Evolutionary conservation across 2,888 invertebrate genomes (phyloP).

Genomic region (Noctuana brunneofusca): DNA sequence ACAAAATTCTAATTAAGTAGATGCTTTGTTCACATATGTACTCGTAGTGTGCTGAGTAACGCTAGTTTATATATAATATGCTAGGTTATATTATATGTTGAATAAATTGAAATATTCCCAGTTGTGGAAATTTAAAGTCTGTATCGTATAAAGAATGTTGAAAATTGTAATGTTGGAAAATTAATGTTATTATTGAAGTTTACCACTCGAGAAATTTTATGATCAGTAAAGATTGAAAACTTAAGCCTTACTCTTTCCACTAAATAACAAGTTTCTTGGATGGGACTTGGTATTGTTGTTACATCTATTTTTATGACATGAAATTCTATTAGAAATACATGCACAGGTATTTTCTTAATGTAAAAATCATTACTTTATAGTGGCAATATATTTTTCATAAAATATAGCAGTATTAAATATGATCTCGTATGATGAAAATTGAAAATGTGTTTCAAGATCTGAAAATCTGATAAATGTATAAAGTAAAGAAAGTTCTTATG

Average conservation of each 20-base stretch:
- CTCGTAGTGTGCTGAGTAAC: constrained; percentile 11
- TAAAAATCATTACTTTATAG: not conserved
- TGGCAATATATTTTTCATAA: not conserved
- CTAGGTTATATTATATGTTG: not conserved
- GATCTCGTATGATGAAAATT: constrained; percentile 10
- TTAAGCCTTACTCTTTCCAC: constrained; percentile 30
- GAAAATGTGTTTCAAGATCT: not conserved
- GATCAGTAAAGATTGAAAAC: constrained; percentile 14
- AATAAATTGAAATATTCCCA: not conserved
- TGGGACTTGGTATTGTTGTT: constrained; percentile 21
- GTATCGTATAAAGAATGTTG: not conserved
- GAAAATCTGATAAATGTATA: constrained; percentile 1
- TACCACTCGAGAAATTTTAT: constrained; percentile 26
- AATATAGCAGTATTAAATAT: constrained; percentile 11
- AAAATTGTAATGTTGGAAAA: not conserved
- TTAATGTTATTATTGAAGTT: constrained; percentile 29
- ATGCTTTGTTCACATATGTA: constrained; percentile 15
- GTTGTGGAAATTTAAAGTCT: not conserved
- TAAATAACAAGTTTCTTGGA: constrained; percentile 24
- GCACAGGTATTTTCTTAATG: constrained; percentile 5
- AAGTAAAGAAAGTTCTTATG: not conserved
- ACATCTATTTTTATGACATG: constrained; percentile 27
- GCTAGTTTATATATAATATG: not conserved
- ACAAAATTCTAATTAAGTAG: constrained; percentile 9
- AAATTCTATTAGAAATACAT: constrained; percentile 13